Conservation (phyloP, 1,140 invertebrate genomes). For the Bombus cullumanus region DNA sequence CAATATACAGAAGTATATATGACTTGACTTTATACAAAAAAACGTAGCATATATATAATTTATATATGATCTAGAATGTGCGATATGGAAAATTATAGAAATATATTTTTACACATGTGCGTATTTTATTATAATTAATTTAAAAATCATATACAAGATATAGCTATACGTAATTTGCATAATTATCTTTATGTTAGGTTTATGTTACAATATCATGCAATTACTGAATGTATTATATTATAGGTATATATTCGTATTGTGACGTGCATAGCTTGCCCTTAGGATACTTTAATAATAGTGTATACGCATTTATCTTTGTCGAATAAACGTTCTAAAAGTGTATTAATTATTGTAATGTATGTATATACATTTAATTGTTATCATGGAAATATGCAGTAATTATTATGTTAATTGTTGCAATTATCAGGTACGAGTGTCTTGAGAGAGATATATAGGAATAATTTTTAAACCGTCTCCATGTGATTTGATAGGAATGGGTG, state of each 20-base stretch:
- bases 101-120: not conserved
- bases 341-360: not conserved
- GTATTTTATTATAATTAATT: conserved; percentile 1
- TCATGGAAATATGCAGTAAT: not conserved
- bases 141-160: not conserved
- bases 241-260: not conserved
- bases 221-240: not conserved
- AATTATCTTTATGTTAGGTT: not conserved
- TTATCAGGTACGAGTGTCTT: not conserved
- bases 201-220: not conserved
- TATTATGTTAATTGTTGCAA: not conserved
- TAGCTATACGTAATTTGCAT: not conserved
- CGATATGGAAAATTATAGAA: not conserved
- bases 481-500: not conserved
- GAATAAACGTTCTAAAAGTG: conserved; percentile 9
- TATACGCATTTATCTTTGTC: conserved; percentile 23
- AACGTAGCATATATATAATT: not conserved
- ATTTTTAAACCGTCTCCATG: conserved; percentile 25
- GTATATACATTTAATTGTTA: not conserved
- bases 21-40: not conserved
- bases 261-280: not conserved
- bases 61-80: not conserved
- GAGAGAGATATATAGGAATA: conserved; percentile 26
- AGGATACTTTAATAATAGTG: not conserved
- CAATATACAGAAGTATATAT: not conserved